Conservation (phyloP, 2,797 vertebrate species). For the Dromococcyx pavoninus region DNA sequence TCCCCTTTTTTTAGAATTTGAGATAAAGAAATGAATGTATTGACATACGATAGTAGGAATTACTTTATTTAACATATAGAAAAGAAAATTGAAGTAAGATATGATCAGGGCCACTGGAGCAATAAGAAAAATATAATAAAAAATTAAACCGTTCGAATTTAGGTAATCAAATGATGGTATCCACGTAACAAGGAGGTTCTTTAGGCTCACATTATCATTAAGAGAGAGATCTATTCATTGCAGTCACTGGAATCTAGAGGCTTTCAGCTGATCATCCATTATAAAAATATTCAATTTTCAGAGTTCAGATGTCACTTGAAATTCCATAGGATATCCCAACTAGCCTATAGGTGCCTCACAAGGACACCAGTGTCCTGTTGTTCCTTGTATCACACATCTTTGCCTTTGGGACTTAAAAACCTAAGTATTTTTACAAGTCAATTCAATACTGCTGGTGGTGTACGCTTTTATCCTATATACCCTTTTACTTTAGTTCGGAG, state of each 20-base stretch:
- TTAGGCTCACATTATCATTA: background rate
- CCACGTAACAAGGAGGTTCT: background rate
- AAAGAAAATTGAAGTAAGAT: background rate
- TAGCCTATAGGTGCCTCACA: background rate
- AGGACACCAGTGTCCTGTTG: background rate
- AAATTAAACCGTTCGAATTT: background rate
- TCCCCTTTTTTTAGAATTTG: background rate
- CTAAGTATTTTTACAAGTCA: background rate
- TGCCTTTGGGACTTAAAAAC: background rate
- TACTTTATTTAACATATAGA: background rate
- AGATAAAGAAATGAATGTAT: background rate
- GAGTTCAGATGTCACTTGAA: background rate
- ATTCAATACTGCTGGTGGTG: background rate
- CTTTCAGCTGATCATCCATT: background rate
- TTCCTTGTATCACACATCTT: background rate
- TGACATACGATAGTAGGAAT: background rate
- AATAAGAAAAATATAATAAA: background rate
- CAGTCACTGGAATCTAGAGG: background rate
- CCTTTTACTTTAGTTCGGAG: background rate
- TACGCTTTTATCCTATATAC: background rate
- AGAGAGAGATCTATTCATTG: background rate
- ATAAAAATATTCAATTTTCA: background rate
- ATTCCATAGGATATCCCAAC: background rate
- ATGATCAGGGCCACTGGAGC: background rate
- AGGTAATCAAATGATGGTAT: background rate